These are phyloP conservation scores for Orientallactaga bullata DNA, from an alignment of 2,113 vertebrate species.

Conservation along the genomic window DNA sequence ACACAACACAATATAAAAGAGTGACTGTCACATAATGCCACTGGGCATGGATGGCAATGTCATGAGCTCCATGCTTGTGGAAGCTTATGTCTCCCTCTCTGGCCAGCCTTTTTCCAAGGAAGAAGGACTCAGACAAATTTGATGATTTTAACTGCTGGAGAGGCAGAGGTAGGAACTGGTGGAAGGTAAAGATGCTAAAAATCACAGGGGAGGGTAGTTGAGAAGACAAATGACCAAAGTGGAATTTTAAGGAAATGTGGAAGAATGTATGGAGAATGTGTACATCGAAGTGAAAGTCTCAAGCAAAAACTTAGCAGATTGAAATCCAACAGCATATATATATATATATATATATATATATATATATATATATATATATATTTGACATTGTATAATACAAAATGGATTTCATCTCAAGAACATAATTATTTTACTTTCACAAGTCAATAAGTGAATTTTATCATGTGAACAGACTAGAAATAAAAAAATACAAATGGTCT, in stretches of 20 bases:
- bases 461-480: not conserved
- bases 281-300: too few relatives aligned
- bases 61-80: too few relatives aligned
- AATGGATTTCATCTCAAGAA: not conserved
- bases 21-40: not conserved
- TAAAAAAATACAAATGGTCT: not conserved
- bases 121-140: not conserved
- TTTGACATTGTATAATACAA: not conserved
- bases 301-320: not conserved
- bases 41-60: too few relatives aligned
- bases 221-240: not conserved
- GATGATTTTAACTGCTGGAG: not conserved
- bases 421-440: too few relatives aligned
- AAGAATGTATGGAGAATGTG: not conserved
- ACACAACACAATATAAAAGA: not conserved
- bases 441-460: not conserved
- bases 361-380: too few relatives aligned
- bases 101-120: too few relatives aligned
- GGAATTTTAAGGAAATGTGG: not conserved
- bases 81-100: too few relatives aligned
- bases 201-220: not conserved
- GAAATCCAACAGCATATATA: not conserved
- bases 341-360: too few relatives aligned
- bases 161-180: not conserved
- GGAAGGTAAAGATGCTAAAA: rapidly evolving